Percentiles rank a stretch among this genome's conserved stretches.
phyloP scores from a whole-genome alignment of 2,113 vertebrate genomes.

The Conger conger region DNA sequence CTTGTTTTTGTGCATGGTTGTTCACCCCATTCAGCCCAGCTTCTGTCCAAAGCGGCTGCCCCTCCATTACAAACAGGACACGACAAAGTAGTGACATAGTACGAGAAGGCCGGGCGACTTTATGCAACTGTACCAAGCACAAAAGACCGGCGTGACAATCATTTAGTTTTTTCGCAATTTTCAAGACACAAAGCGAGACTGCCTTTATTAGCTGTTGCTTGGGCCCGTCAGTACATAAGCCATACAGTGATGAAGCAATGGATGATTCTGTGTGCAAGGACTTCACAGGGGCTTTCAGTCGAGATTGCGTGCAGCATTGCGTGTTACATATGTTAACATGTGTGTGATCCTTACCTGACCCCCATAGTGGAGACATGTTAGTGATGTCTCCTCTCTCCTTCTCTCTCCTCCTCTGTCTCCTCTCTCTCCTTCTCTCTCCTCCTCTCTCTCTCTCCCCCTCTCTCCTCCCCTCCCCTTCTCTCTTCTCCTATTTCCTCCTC shows the following conservation, averaged over 20 bases:
- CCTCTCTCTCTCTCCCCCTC: too few species aligned
- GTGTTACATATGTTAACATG: slow-evolving; percentile 24
- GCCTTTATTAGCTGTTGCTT: background rate
- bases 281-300: background rate
- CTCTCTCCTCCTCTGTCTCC: too few species aligned
- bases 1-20: slow-evolving; percentile 74
- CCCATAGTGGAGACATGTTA: background rate
- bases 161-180: slow-evolving; percentile 24
- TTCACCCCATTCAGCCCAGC: slow-evolving; percentile 72
- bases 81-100: background rate
- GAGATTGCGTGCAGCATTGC: slow-evolving; percentile 17
- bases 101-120: slow-evolving; percentile 67
- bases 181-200: slow-evolving; percentile 21
- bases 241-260: background rate
- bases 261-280: background rate
- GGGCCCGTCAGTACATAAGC: background rate
- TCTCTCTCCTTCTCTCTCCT: too few species aligned
- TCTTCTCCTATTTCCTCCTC: too few species aligned
- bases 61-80: background rate
- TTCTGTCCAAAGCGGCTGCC: slow-evolving; percentile 50
- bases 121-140: slow-evolving; percentile 45
- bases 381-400: too few species aligned
- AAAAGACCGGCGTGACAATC: slow-evolving; percentile 77
- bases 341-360: background rate
- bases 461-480: too few species aligned